These are phyloP conservation scores for Achroia grisella DNA, from an alignment of 1,140 invertebrate species.

Conservation along the genomic window DNA sequence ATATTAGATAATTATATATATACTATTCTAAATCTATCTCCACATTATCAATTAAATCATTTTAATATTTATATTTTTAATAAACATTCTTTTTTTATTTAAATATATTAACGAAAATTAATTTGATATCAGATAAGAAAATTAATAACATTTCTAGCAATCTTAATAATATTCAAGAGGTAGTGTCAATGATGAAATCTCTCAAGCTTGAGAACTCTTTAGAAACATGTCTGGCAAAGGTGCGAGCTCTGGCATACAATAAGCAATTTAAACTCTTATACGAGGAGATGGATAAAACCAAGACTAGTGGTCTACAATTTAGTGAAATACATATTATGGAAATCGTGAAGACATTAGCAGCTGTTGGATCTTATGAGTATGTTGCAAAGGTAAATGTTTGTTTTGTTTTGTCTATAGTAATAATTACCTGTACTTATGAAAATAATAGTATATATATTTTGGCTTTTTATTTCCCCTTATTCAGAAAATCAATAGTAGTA, in stretches of 20 bases:
- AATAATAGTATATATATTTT: no score
- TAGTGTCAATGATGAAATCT: conserved; percentile 71
- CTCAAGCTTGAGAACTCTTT: conserved; percentile 59
- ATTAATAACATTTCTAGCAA: conserved; percentile 34
- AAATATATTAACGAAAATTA: no score
- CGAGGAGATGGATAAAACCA: conserved; percentile 34
- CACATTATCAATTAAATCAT: no score
- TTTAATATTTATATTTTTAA: no score
- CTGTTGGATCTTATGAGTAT: conserved; percentile 28
- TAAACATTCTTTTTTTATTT: no score
- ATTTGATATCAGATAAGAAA: no score
- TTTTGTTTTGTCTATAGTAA: no score
- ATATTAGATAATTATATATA: no score
- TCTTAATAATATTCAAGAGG: conserved; percentile 52
- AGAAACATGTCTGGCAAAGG: conserved; percentile 67
- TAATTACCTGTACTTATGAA: no score
- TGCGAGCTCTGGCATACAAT: conserved; percentile 63
- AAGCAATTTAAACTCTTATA: conserved; percentile 61
- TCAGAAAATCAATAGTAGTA: no score
- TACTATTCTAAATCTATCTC: no score
- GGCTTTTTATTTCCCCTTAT: no score
- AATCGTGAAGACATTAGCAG: conserved; percentile 62
- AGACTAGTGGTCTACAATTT: conserved; percentile 34
- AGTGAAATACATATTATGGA: conserved; percentile 66
- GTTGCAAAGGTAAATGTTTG: conserved; percentile 40